Base-by-base conservation (phyloP, 2,888 invertebrate species). In the Leptothorax acervorum region DNA sequence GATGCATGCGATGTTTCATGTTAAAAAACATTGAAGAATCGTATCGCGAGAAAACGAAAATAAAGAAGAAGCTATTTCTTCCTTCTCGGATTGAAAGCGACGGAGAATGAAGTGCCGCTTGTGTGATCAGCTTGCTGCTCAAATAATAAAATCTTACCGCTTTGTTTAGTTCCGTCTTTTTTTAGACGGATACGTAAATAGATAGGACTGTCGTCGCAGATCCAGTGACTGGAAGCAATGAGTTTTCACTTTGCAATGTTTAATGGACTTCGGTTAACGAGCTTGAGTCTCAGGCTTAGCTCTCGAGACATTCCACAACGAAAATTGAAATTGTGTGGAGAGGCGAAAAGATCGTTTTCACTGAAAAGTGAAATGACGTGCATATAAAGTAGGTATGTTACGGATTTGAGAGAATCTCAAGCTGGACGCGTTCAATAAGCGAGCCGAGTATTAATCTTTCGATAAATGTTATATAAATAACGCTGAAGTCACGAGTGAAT, bases 381-480 rank as follows among this genome's bases (percentile, higher is more conserved):
- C 42, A 65, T 8, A 66, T 8, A 66, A 23, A 76, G 28, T 66
- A 66, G 66, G 18, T 12, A 12, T 51, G 18, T 79, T 79, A 71
- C 57, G 57, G 11, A 63, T 51, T 48, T 8, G 31, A 66, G 35
- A 11, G 23, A 79, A 39, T 57, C 78, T 57, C 78, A 70, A 55
- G 15, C 6, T 71, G 65, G 28, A 78, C n/a, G 45, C n/a, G 18
- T 60, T 23, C 35, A 81, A 53, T 71, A 42, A 39, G 45, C 55
- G 63, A 63, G 53, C 23, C 35, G 31, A 70, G 63, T 70, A 35
- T 83, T 83, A 75, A 76, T 85, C 75, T 60, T 57, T 18, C 39
- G 83, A 85, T 83, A 85, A 85, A 62, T 55, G 83, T 83, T 82
- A 83, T 85, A 83, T 85, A 85, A 83, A 85, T 85, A 85, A 83